Evolutionary conservation across 2,113 vertebrate species (phyloP).

Genomic region (Camelus dromedarius): DNA sequence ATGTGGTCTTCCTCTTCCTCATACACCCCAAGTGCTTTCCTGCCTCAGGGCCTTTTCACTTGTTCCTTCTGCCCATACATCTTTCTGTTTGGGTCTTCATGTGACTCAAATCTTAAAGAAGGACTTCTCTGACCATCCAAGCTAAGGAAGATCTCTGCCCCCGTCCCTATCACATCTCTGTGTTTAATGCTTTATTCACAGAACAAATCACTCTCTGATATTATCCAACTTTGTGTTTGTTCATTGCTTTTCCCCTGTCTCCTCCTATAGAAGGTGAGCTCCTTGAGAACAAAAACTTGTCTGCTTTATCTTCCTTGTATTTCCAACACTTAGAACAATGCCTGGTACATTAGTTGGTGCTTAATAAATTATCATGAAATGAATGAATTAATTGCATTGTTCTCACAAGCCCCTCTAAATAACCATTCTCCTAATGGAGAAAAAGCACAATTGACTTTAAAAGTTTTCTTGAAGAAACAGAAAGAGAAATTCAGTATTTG

Average conservation of each 20-base stretch:
- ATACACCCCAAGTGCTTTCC: background rate
- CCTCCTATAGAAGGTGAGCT: background rate
- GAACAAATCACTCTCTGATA: background rate
- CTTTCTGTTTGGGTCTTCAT: background rate
- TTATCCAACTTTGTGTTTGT: background rate
- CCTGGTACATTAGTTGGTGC: background rate
- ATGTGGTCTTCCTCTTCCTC: background rate
- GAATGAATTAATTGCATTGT: background rate
- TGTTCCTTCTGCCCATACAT: background rate
- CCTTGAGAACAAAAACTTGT: background rate
- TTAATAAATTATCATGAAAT: constrained; percentile 14
- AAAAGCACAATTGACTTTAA: background rate
- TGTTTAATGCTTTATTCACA: background rate
- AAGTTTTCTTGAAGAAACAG: constrained; percentile 51
- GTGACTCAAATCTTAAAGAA: background rate
- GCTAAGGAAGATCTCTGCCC: background rate
- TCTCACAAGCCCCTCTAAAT: background rate
- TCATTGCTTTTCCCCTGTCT: background rate
- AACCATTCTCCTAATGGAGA: background rate
- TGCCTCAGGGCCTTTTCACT: background rate
- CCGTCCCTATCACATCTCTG: background rate
- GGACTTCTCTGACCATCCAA: background rate
- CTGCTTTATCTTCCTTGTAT: background rate
- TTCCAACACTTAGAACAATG: background rate
- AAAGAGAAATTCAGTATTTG: constrained; percentile 41